A percentile compares a stretch with the other conserved stretches of the same genome.
phyloP scores from a whole-genome alignment of 92 coral and sea anemone genomes.

The Diadumene lineata region DNA sequence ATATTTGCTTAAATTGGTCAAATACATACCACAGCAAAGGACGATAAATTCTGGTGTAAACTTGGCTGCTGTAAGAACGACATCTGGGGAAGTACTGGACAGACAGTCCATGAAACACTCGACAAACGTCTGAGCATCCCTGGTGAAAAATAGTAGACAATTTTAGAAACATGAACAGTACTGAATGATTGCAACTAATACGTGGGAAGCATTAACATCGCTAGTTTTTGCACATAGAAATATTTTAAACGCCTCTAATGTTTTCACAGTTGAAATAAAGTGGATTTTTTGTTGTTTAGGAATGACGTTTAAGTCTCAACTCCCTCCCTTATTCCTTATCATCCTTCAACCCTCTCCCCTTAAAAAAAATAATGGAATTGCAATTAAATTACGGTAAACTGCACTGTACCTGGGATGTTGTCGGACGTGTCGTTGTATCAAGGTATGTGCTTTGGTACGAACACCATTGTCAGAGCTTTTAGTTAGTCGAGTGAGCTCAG shows the following conservation, averaged over 20 bases:
- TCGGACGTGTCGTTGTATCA: slow-evolving; percentile 78
- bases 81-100: slow-evolving; percentile 71
- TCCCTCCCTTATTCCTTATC: too few species aligned
- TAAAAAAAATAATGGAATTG: too few species aligned
- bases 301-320: too few species aligned
- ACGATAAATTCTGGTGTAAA: slow-evolving; percentile 83
- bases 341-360: too few species aligned
- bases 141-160: slow-evolving; percentile 11
- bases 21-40: slow-evolving; percentile 71
- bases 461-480: slow-evolving; percentile 51
- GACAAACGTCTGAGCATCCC: slow-evolving; percentile 73
- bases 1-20: too few species aligned
- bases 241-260: too few species aligned
- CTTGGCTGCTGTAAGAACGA: slow-evolving; percentile 77
- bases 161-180: background rate
- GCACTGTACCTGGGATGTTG: slow-evolving; percentile 81
- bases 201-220: too few species aligned
- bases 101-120: slow-evolving; percentile 92
- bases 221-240: too few species aligned
- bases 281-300: too few species aligned
- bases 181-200: too few species aligned
- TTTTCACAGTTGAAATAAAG: too few species aligned
- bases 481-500: slow-evolving; percentile 77
- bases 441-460: slow-evolving; percentile 82
- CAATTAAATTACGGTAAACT: background rate